Base-by-base conservation (phyloP, 1,140 invertebrate species). In the Pseudomyrmex gracilis region DNA sequence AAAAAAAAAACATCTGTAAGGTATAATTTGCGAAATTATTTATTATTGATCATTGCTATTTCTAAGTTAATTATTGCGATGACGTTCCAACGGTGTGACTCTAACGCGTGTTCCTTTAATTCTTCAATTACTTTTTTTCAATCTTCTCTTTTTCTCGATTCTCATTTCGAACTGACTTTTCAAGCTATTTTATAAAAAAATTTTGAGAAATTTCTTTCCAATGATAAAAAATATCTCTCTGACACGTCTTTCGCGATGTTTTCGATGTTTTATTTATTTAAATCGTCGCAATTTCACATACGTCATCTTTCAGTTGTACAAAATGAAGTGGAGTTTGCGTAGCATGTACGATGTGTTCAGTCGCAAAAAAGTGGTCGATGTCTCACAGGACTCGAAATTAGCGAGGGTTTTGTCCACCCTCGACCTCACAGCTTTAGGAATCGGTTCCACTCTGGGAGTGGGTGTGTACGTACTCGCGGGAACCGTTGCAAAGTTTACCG, bases 401-500 rank as follows among this genome's bases (percentile, higher is more conserved):
- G 95, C 95, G 0, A 94, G 97, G 91, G 97, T 97, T 53, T 94
- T 98, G 9, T 96, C 95, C 2, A 96, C 97, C 0, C 93, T 97
- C 58, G 97, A 98, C 93, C 94, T 98, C 8, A 98, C 97, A 0
- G 96, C 96, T 1, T 91, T 98, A 1, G 97, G 97, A 55, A 96
- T 98, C 24, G 98, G 98, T 10, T 97, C 97, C 83, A 98, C 98
- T 0, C 93, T 98, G 10, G 98, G 98, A 4, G 97, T 98, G 34
- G 98, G 98, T 15, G 97, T 98, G 13, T 99, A 98, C 94, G 97
- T 98, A 8, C 93, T 98, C 24, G 97, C 97, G 17, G 98, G 98
- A 12, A 96, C 97, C 84, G 97, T 98, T n/a, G 97, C 97, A 24
- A 96, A 96, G 91, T 95, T 96, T 68, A 96, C 95, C 66, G 97